Evolutionary conservation across 2,797 vertebrate genomes (phyloP), one percentile per base, ranked within the genome.

Genomic region (Fratercula arctica): DNA sequence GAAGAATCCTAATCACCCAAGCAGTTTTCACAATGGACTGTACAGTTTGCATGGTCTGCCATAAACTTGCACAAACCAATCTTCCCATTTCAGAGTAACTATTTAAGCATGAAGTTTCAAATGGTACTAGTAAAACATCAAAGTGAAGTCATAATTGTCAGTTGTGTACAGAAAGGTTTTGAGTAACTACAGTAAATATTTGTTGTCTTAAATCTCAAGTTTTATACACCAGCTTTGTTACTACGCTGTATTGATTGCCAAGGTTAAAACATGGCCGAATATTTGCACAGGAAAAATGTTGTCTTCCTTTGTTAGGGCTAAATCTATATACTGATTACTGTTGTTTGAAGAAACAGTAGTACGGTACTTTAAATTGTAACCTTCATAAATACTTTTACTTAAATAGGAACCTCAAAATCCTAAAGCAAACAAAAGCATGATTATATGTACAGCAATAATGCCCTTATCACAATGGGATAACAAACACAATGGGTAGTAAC

Each of bases 381-480:
- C 95, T 96, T 96, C 95, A 94, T 96, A 90, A 85, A 86, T 87
- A 81, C 69, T 87, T 95, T 91, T 85, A 85, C 93, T 96, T 94
- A 94, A 91, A 97, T 94, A 90, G 54, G 64, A 95, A 82, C 72
- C 81, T 90, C 91, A 59, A 85, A 91, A 93, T 94, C 92, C 80
- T 85, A 97, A 85, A 43, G 61, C 89, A 96, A 95, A 96, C 85
- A 95, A 89, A 92, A 69, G 43, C 45, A 45, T 76, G 86, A 85
- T 85, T 81, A 91, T 85, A 77, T 68, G 90, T 91, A 91, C 85
- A 94, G 89, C 85, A 83, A 93, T 91, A 90, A 85, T 74, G 59
- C 94, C 86, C 86, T 95, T 88, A 90, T 95, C 96, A 95, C 29
- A 88, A 82, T 50, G 50, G 94, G 83, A 95, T 95, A 81, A 78